Evolutionary conservation across 1,140 invertebrate species (phyloP).

Genomic region (Nasonia vitripennis): DNA sequence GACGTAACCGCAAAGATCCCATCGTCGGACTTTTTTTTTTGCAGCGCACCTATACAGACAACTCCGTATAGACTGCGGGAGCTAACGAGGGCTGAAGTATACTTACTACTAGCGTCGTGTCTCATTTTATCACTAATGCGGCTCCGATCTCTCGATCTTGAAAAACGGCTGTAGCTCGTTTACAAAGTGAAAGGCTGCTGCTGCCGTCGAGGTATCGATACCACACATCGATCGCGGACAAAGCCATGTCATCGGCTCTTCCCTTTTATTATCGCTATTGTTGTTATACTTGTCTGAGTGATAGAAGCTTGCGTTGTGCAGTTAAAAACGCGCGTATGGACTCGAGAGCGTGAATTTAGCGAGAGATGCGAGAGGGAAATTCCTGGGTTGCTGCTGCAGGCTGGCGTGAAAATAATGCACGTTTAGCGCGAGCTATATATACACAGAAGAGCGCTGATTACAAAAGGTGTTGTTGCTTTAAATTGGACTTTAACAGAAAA

Average conservation of each 20-base stretch:
- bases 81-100: constrained; percentile 16
- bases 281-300: too few relatives aligned
- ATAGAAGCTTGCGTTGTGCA: too few relatives aligned
- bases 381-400: background rate
- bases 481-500: constrained; percentile 32
- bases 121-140: constrained; percentile 43
- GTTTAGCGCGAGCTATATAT: background rate
- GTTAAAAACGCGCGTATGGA: background rate
- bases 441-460: background rate
- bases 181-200: constrained; percentile 35
- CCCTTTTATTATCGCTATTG: background rate
- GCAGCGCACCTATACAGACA: background rate
- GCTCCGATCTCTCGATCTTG: constrained; percentile 8
- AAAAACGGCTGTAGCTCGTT: constrained; percentile 11
- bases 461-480: background rate
- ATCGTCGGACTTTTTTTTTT: background rate
- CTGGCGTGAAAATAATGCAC: constrained; percentile 2
- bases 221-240: constrained; percentile 18
- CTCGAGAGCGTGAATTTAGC: constrained; percentile 8
- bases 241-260: constrained; percentile 11
- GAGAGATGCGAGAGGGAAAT: background rate
- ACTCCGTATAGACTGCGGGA: background rate
- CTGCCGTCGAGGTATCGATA: constrained; percentile 24
- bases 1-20: background rate
- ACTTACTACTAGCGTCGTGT: constrained; percentile 7